Evolutionary conservation across 2,113 vertebrate species (phyloP).

Genomic region (Cacatua alba): DNA sequence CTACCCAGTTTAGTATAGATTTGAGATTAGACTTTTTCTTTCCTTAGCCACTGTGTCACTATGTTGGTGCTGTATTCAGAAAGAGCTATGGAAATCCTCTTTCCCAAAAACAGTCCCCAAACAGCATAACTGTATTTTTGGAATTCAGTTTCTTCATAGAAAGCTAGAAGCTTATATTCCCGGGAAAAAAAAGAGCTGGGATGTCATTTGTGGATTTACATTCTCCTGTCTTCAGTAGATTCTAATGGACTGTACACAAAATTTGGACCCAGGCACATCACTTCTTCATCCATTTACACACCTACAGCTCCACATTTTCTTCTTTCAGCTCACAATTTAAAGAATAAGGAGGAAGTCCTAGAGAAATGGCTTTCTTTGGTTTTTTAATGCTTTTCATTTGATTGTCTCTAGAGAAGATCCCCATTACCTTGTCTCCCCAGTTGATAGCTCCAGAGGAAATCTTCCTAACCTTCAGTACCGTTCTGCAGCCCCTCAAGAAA

Average conservation of each 20-base stretch:
- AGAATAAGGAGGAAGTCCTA: neutral
- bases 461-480: neutral
- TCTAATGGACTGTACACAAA: neutral
- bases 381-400: neutral
- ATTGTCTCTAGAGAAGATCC: neutral
- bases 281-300: neutral
- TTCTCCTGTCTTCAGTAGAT: neutral
- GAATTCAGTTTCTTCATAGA: neutral
- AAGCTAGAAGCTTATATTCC: neutral
- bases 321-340: neutral
- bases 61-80: neutral
- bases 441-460: neutral
- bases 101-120: neutral
- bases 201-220: neutral
- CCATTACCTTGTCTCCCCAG: accelerated
- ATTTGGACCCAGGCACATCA: neutral
- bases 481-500: neutral
- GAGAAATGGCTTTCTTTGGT: neutral
- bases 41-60: neutral
- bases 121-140: neutral
- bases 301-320: neutral
- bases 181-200: neutral
- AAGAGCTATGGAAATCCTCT: neutral
- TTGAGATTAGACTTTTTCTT: neutral
- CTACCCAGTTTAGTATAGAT: neutral